phyloP scores from a whole-genome alignment of 2,888 invertebrate species.

The Dolomedes plantarius region DNA sequence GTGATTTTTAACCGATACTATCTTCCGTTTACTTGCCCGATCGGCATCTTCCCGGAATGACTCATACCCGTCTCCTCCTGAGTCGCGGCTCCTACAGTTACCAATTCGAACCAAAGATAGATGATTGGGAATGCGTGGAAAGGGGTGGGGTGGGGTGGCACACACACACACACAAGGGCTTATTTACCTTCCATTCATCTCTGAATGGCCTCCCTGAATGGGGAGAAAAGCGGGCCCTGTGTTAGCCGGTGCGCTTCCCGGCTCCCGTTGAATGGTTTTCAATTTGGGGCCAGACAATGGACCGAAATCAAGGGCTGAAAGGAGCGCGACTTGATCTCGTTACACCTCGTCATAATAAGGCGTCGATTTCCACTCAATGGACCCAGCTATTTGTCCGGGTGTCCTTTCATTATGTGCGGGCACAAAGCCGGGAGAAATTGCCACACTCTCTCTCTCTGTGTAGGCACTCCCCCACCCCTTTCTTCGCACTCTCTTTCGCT shows the following conservation, averaged over 20 bases:
- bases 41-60: neutral
- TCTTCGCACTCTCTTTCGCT: slow-evolving; percentile 4
- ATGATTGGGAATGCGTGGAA: neutral
- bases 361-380: slow-evolving; percentile 71
- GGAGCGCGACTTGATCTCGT: slow-evolving; percentile 69
- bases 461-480: neutral
- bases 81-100: neutral
- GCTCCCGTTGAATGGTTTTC: slow-evolving; percentile 69
- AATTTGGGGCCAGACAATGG: slow-evolving; percentile 72
- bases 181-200: slow-evolving; percentile 68
- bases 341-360: slow-evolving; percentile 69
- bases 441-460: neutral
- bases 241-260: slow-evolving; percentile 40
- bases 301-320: slow-evolving; percentile 70
- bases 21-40: too few species aligned
- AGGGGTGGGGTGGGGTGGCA: slow-evolving; percentile 6
- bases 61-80: neutral
- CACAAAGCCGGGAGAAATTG: slow-evolving; percentile 56
- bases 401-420: slow-evolving; percentile 65
- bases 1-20: too few species aligned
- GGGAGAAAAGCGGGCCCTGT: too few species aligned
- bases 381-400: slow-evolving; percentile 68
- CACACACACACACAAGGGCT: slow-evolving; percentile 27
- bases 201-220: slow-evolving; percentile 52
- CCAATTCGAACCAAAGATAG: slow-evolving; percentile 2